Evolutionary conservation across 2,888 invertebrate species (phyloP), one percentile per base, ranked within the genome.

Genomic region (Lasioglossum malachurum): DNA sequence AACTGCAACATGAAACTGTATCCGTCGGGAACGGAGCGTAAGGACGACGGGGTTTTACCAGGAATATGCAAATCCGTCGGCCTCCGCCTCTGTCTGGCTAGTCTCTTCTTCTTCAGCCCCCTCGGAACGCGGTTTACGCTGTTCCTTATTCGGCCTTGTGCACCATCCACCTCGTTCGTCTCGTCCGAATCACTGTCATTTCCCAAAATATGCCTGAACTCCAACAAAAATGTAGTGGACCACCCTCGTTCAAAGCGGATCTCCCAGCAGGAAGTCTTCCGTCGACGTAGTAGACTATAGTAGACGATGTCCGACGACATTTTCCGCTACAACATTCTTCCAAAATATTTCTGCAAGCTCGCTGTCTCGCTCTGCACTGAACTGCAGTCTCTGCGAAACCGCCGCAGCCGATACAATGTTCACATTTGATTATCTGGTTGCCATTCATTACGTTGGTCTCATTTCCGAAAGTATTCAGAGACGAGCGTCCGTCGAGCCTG

Each of bases 41-140:
- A 82, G 72, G 72, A 82, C 80, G 85, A 80, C 80, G 75, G 76
- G 84, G 27, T 82, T 82, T 82, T 80, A 74, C 80, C 83, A 69
- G 81, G 87, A 89, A 88, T 88, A 90, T 90, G 85, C 91, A 82
- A 91, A 87, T 87, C 77, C 82, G 72, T 38, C 69, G 77, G 41
- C 76, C 67, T 38, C 2, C 1, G 69, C 38, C 23, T 10, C 12
- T n/a, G 57, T 3, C 67, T 31, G 73, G 72, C 75, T 41, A 49
- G 60, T 80, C 60, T 69, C 82, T 73, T 46, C 73, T 85, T 38
- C 77, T 78, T 80, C 31, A 41, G 72, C 78, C 71, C 31, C 53
- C 79, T 80, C 75, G 49, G 77, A 82, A 71, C 82, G 74, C 80
- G 80, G 81, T 84, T 89, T 75, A 75, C 82, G 69, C 57, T 83